Conservation (phyloP, 1,140 invertebrate species). For the Tetragnatha versicolor region DNA sequence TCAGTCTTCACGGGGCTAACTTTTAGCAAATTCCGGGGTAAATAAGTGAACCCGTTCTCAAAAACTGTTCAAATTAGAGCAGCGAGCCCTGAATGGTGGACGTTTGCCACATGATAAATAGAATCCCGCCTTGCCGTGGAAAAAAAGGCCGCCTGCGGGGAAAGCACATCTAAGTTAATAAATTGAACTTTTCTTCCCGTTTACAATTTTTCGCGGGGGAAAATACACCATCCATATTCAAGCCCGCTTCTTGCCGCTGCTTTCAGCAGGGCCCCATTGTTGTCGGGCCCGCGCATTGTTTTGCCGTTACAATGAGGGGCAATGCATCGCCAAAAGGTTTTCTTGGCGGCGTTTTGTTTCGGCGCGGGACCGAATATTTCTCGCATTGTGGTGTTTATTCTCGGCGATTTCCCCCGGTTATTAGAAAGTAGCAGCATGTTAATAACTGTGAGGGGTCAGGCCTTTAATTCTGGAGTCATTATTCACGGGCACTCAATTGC, state of each 20-base stretch:
- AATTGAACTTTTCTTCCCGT: conserved; percentile 46
- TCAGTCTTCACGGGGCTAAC: conserved; percentile 12
- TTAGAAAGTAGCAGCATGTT: conserved; percentile 29
- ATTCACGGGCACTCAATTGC: too few species aligned
- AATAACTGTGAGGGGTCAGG: conserved; percentile 39
- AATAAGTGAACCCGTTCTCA: conserved; percentile 11
- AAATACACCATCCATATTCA: conserved; percentile 49
- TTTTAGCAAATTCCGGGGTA: conserved; percentile 16
- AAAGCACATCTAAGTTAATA: conserved; percentile 38
- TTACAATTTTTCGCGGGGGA: conserved; percentile 45
- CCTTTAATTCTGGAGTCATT: too few species aligned
- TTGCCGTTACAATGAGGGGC: conserved; percentile 34
- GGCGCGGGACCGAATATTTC: conserved; percentile 23
- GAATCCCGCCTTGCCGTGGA: too few species aligned
- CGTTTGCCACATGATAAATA: conserved; percentile 41
- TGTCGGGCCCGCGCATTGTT: conserved; percentile 34
- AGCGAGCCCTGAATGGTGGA: too few species aligned
- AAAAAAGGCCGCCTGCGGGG: conserved; percentile 4
- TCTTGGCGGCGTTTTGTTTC: conserved; percentile 31
- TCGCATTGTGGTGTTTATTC: conserved; percentile 49
- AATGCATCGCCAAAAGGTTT: conserved; percentile 22
- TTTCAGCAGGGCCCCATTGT: conserved; percentile 24
- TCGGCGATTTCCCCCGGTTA: conserved; percentile 31
- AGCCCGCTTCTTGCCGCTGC: conserved; percentile 21
- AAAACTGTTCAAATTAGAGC: conserved; percentile 19